A percentile compares a stretch with the other conserved stretches of the same genome.
Evolutionary conservation across 2,888 invertebrate genomes (phyloP).

Genomic region (Hirtodrosophila alboralis): DNA sequence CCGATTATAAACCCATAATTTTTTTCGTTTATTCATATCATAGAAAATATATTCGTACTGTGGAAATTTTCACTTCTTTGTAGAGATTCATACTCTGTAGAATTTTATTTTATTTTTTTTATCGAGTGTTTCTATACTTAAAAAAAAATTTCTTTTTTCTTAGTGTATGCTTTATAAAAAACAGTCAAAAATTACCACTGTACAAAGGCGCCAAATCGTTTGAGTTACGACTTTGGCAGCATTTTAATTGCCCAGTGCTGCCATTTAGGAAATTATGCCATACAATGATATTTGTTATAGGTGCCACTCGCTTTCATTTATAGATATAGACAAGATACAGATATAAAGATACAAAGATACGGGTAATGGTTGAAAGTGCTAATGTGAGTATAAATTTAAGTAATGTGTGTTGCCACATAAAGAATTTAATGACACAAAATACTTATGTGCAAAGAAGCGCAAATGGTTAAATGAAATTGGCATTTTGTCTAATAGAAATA

Average conservation of each 20-base stretch:
- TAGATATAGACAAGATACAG: conserved; percentile 11
- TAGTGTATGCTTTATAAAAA: too few species aligned
- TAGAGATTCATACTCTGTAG: too few species aligned
- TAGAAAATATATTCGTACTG: too few species aligned
- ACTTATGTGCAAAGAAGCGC: conserved; percentile 59
- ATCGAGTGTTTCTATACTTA: too few species aligned
- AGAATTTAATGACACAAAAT: conserved; percentile 73
- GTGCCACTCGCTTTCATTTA: conserved; percentile 19
- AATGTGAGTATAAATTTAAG: conserved; percentile 45
- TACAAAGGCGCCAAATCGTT: conserved; percentile 19
- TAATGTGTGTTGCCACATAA: conserved; percentile 60
- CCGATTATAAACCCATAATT: too few species aligned
- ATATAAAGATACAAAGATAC: conserved; percentile 13
- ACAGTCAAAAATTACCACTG: too few species aligned
- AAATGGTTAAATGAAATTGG: conserved; percentile 51
- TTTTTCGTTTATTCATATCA: too few species aligned
- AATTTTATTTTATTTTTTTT: too few species aligned
- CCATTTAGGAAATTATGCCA: conserved; percentile 47
- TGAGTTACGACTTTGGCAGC: conserved; percentile 61
- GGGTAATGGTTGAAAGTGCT: conserved; percentile 5
- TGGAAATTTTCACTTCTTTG: too few species aligned
- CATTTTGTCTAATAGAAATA: conserved; percentile 2
- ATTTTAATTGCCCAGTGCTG: conserved; percentile 72
- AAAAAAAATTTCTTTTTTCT: too few species aligned
- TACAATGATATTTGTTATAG: conserved; percentile 31